Conservation (phyloP, 2,113 vertebrate species). For the Ophthalmolycus amberensis region DNA sequence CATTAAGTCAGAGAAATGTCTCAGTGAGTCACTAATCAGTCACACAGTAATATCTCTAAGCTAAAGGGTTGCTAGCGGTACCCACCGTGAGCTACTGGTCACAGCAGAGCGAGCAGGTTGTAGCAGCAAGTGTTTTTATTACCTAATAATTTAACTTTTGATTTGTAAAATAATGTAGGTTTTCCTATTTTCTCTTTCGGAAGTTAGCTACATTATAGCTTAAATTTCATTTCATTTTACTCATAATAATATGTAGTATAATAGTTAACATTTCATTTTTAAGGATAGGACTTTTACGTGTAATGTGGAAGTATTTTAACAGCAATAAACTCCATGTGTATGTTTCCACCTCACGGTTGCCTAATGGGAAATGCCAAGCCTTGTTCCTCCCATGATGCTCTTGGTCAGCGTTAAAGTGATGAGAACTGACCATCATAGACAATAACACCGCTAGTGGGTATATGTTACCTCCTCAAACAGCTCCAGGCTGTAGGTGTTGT, state of each 20-base stretch:
- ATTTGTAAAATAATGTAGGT: too few relatives aligned
- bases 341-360: not conserved
- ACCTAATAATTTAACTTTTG: too few relatives aligned
- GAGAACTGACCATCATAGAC: not conserved
- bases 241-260: not conserved
- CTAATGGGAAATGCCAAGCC: not conserved
- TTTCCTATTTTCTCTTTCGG: not conserved
- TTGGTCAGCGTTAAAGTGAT: not conserved
- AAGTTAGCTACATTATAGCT: too few relatives aligned
- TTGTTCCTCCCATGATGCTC: not conserved
- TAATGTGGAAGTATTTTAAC: not conserved
- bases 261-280: not conserved
- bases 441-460: not conserved
- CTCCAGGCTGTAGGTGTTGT: constrained; percentile 99
- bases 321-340: not conserved
- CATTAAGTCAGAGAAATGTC: not conserved
- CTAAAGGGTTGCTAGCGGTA: not conserved
- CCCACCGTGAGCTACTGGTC: not conserved
- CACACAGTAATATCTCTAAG: not conserved
- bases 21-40: too few relatives aligned
- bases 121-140: too few relatives aligned
- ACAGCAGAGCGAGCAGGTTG: too few relatives aligned
- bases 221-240: too few relatives aligned
- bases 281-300: not conserved
- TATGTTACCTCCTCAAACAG: constrained; percentile 93